Percentiles rank a stretch among this genome's conserved stretches.
These are phyloP conservation scores for Adelges cooleyi DNA, from an alignment of 1,140 invertebrate genomes.

Conservation along the genomic window DNA sequence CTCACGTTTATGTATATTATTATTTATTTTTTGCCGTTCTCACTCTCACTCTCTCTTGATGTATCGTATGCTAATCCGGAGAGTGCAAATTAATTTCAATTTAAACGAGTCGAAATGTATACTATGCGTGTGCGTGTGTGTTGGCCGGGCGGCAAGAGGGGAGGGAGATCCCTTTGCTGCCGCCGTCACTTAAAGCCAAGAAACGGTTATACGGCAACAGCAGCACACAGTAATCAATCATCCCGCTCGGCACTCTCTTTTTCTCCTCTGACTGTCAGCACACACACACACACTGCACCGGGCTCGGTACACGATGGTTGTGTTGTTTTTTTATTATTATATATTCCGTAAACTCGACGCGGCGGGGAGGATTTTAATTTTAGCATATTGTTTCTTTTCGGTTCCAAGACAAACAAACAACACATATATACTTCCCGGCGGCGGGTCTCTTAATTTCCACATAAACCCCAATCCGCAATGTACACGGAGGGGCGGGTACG, in stretches of 20 bases:
- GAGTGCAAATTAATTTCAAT: conserved; percentile 28
- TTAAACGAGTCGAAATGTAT: conserved; percentile 25
- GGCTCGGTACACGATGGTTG: background rate
- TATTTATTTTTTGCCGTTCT: too few relatives aligned
- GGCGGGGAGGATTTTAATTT: conserved; percentile 25
- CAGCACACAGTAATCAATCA: conserved; percentile 16
- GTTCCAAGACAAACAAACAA: conserved; percentile 24
- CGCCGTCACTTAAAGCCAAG: conserved; percentile 23
- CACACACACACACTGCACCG: background rate
- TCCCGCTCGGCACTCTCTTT: background rate
- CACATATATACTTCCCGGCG: background rate
- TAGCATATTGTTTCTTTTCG: conserved; percentile 12
- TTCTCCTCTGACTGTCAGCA: background rate
- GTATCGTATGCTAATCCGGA: conserved; percentile 20
- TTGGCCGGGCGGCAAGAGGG: too few relatives aligned
- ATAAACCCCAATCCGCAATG: background rate
- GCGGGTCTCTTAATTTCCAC: conserved; percentile 15
- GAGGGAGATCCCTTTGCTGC: conserved; percentile 6
- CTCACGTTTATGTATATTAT: too few relatives aligned
- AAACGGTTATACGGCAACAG: conserved; percentile 6
- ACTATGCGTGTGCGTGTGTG: too few relatives aligned
- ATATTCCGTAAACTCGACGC: conserved; percentile 1
- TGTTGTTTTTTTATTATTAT: conserved; percentile 11
- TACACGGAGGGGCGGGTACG: background rate
- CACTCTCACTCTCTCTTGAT: background rate